Percentiles rank a stretch among this genome's conserved stretches.
phyloP scores from a whole-genome alignment of 2,797 vertebrate genomes.

The Poecilia velifera region DNA sequence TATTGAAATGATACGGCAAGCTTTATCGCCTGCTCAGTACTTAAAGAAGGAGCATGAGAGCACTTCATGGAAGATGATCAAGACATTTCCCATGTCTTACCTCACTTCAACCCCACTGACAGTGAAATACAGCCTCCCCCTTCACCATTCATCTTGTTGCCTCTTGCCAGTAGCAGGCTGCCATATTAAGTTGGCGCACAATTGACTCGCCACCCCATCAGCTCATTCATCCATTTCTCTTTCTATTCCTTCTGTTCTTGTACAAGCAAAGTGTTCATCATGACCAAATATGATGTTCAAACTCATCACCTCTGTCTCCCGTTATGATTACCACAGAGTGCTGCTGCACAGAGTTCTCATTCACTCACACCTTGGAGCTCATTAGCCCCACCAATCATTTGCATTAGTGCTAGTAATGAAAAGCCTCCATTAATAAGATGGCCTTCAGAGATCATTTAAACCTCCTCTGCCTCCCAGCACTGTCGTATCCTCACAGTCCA shows the following conservation, averaged over 20 bases:
- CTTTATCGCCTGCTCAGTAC: conserved; percentile 35
- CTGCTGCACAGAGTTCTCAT: conserved; percentile 52
- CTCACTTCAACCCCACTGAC: conserved; percentile 50
- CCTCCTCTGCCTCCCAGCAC: conserved; percentile 60
- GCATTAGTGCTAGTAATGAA: conserved; percentile 76
- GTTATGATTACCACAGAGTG: conserved; percentile 56
- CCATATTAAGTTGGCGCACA: conserved; percentile 57
- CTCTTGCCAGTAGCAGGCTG: conserved; percentile 58
- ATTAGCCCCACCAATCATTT: conserved; percentile 75
- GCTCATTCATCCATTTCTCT: conserved; percentile 56
- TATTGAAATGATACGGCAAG: conserved; percentile 31
- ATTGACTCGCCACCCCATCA: conserved; percentile 62
- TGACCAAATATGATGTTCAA: conserved; percentile 50
- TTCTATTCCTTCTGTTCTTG: conserved; percentile 52
- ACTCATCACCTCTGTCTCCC: conserved; percentile 64
- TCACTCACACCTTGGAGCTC: conserved; percentile 63
- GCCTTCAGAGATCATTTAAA: conserved; percentile 80
- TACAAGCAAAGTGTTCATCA: conserved; percentile 65
- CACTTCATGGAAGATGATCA: conserved; percentile 42
- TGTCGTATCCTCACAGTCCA: conserved; percentile 39
- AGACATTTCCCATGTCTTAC: conserved; percentile 62
- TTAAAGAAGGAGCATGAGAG: conserved; percentile 3
- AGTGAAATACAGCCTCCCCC: conserved; percentile 52
- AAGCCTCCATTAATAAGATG: conserved; percentile 77
- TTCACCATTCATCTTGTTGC: conserved; percentile 45